These are phyloP conservation scores for Eilema caniola DNA, from an alignment of 2,888 invertebrate species.

Conservation along the genomic window DNA sequence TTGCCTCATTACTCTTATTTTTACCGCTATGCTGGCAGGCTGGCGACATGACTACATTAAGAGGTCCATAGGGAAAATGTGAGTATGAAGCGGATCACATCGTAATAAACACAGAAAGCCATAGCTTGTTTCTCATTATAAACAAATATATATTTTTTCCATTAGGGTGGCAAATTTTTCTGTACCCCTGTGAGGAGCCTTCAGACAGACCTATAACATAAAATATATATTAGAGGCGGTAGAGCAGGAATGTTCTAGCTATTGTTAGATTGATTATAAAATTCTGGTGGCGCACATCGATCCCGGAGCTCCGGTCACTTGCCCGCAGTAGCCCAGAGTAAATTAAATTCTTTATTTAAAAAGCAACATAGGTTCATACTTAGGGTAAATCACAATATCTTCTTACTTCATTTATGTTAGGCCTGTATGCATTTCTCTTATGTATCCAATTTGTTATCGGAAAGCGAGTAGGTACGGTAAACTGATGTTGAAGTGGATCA, in stretches of 20 bases:
- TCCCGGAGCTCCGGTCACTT: background rate
- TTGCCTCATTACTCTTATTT: slow-evolving; percentile 27
- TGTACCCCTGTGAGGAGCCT: background rate
- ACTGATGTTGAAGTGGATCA: background rate
- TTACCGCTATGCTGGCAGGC: background rate
- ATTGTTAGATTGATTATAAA: background rate
- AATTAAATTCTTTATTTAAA: background rate
- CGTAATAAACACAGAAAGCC: no score
- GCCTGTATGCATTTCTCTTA: no score
- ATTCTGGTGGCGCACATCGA: background rate
- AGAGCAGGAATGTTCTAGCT: background rate
- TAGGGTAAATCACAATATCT: no score
- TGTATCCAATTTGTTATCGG: background rate
- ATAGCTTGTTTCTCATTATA: no score
- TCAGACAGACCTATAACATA: background rate
- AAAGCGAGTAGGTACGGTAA: background rate
- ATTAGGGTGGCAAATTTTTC: background rate
- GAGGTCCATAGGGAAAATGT: background rate
- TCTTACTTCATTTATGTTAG: no score
- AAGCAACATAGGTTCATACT: no score
- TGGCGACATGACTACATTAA: background rate
- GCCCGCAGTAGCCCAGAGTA: background rate
- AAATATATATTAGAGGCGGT: background rate
- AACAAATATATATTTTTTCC: background rate
- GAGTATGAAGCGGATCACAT: no score